A percentile compares a stretch with the other conserved stretches of the same genome.
Evolutionary conservation across 2,888 invertebrate species (phyloP).

Genomic region (Gortyna flavago): DNA sequence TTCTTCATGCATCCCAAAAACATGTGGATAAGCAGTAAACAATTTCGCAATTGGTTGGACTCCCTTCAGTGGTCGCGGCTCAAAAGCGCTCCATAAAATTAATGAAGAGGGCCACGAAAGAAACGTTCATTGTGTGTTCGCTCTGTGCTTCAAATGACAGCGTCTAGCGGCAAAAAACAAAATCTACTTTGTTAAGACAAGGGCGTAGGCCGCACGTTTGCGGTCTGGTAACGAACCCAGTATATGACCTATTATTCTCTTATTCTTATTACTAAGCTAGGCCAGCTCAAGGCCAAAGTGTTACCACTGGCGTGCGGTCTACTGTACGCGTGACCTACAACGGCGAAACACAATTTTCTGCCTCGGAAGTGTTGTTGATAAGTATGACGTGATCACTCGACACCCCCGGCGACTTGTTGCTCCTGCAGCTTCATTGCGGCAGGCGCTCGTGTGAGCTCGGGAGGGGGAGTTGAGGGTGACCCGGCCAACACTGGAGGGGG

Average conservation of each 20-base stretch:
- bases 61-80: too few relatives aligned
- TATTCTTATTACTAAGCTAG: too few relatives aligned
- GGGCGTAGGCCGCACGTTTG: neutral
- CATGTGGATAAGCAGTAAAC: neutral
- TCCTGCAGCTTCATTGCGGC: conserved; percentile 37
- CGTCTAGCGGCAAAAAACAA: neutral
- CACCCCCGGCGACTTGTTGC: conserved; percentile 28
- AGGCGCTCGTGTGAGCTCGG: neutral
- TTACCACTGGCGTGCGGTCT: neutral
- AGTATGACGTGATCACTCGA: neutral
- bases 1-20: too few relatives aligned
- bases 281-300: neutral
- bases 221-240: neutral
- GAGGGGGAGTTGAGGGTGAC: neutral
- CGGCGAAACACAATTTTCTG: neutral
- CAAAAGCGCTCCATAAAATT: neutral
- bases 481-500: too few relatives aligned
- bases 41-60: neutral
- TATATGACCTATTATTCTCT: neutral
- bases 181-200: neutral
- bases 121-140: neutral
- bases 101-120: neutral
- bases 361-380: neutral
- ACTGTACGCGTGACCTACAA: neutral
- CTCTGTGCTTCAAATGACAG: neutral